Conservation (phyloP, 2,888 invertebrate species). For the Ommatoiulus sabulosus region DNA sequence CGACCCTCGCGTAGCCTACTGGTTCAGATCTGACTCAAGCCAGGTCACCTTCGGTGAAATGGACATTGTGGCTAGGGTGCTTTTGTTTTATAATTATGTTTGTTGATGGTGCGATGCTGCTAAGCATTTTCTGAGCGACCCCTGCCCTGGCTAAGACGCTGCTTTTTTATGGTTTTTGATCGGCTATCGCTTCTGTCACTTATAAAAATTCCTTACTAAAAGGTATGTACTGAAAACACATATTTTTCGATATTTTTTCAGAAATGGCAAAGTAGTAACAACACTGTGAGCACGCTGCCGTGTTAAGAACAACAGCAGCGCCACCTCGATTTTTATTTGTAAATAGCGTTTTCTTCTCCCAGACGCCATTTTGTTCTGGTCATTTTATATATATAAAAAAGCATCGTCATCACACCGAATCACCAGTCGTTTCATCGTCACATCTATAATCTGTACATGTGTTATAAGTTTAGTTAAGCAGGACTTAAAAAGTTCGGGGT, state of each 20-base stretch:
- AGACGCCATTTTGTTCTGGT: background rate
- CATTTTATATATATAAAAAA: background rate
- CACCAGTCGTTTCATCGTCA: background rate
- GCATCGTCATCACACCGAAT: background rate
- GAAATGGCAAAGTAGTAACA: background rate
- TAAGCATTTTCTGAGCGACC: background rate
- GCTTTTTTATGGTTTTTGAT: background rate
- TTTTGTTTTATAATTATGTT: no score
- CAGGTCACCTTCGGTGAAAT: no score
- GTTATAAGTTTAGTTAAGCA: background rate
- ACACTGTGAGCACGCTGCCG: background rate
- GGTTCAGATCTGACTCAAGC: no score
- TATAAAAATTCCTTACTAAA: background rate
- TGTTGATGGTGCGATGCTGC: no score
- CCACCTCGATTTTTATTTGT: background rate
- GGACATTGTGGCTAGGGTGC: no score
- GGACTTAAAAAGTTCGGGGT: constrained; percentile 1
- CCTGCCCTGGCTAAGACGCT: background rate
- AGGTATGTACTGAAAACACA: background rate
- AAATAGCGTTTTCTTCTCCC: background rate
- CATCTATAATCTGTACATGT: background rate
- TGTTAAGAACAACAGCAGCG: background rate
- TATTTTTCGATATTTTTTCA: background rate
- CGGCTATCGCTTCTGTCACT: background rate
- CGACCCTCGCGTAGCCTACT: no score